Conservation (phyloP, 1,140 invertebrate species). For the Diorhabda elongata region DNA sequence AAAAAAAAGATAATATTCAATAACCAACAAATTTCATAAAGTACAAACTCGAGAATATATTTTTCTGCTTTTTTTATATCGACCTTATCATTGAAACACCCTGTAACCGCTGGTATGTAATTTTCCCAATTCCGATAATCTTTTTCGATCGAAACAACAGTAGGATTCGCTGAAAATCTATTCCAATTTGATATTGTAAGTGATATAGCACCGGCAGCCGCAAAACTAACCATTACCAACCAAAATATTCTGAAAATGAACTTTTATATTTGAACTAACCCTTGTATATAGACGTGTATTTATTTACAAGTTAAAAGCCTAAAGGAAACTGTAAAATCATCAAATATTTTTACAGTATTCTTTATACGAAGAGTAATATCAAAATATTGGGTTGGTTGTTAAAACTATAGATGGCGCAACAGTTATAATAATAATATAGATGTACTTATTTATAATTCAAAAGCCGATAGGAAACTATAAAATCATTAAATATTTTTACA, state of each 20-base stretch:
- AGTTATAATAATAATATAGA: too few species aligned
- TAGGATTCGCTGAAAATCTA: slow-evolving; percentile 55
- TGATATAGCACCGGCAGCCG: slow-evolving; percentile 44
- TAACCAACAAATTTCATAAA: background rate
- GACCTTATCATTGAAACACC: slow-evolving; percentile 49
- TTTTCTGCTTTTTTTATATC: slow-evolving; percentile 37
- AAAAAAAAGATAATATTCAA: slow-evolving; percentile 6
- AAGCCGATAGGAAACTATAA: too few species aligned
- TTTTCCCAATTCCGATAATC: slow-evolving; percentile 57
- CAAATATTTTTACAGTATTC: too few species aligned
- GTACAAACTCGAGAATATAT: slow-evolving; percentile 29
- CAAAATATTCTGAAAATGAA: slow-evolving; percentile 50
- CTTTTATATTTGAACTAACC: background rate
- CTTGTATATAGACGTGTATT: too few species aligned
- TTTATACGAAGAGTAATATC: too few species aligned
- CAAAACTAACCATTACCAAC: slow-evolving; percentile 44
- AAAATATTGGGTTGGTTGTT: too few species aligned
- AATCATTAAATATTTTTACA: too few species aligned
- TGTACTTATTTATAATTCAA: too few species aligned
- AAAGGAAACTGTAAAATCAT: too few species aligned
- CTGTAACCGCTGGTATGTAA: slow-evolving; percentile 53
- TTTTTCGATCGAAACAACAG: slow-evolving; percentile 58
- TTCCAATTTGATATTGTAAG: slow-evolving; percentile 51
- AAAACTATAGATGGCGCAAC: too few species aligned
- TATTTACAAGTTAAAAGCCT: too few species aligned